Evolutionary conservation across 2,797 vertebrate genomes (phyloP).

Genomic region (Danio albolineatus): DNA sequence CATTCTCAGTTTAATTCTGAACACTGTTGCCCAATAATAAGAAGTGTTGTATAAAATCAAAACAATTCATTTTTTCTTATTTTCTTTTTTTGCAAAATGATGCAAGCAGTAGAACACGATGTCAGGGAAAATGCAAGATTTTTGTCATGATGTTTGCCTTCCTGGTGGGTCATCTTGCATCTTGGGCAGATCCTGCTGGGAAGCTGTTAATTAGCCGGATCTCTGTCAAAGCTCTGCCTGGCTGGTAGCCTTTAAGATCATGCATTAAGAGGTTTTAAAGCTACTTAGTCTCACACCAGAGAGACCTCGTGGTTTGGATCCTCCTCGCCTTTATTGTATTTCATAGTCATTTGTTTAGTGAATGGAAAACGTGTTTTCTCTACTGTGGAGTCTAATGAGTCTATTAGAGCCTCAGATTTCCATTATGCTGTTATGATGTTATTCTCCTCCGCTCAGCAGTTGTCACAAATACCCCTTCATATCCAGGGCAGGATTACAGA

Average conservation of each 20-base stretch:
- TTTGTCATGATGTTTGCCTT: slow-evolving; percentile 29
- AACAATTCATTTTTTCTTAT: neutral
- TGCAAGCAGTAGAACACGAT: neutral
- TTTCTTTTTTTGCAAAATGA: neutral
- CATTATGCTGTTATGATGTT: neutral
- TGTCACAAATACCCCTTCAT: neutral
- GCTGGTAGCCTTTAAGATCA: slow-evolving; percentile 43
- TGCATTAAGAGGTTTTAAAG: slow-evolving; percentile 42
- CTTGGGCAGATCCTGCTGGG: slow-evolving; percentile 37
- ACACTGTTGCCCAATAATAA: neutral
- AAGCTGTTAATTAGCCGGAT: slow-evolving; percentile 47
- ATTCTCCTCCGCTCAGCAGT: neutral
- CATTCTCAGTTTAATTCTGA: neutral
- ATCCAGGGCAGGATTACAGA: slow-evolving; percentile 6
- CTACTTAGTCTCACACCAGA: slow-evolving; percentile 41
- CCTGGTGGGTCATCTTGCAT: slow-evolving; percentile 31
- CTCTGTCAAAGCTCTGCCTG: slow-evolving; percentile 42
- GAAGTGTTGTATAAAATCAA: neutral
- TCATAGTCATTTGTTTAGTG: neutral
- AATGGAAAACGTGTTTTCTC: slow-evolving; percentile 15
- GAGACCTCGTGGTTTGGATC: slow-evolving; percentile 23
- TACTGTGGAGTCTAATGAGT: neutral
- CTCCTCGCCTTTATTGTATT: neutral
- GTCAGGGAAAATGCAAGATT: neutral
- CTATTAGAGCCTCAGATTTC: neutral